These are phyloP conservation scores for Disparrhopalites patrizii DNA, from an alignment of 2,888 invertebrate genomes.

Conservation along the genomic window DNA sequence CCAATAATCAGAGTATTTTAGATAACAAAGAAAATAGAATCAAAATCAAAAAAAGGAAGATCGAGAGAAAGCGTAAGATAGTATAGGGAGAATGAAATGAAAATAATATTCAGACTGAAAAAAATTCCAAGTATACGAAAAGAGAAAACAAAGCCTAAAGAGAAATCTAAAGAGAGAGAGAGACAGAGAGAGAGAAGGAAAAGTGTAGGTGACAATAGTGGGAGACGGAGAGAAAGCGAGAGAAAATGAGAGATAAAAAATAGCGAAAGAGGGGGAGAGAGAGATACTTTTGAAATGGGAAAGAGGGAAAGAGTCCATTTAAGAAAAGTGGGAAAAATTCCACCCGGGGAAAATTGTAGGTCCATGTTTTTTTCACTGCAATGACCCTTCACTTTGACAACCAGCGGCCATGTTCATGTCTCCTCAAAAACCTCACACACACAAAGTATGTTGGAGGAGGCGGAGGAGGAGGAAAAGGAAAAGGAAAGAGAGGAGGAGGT, in stretches of 20 bases:
- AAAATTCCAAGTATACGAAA: no score
- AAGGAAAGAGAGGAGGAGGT: no score
- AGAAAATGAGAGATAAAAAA: background rate
- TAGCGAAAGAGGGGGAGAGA: background rate
- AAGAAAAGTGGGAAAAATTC: conserved; percentile 21
- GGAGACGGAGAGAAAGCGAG: background rate
- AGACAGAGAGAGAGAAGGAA: background rate
- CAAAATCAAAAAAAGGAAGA: no score
- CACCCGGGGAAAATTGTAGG: conserved; percentile 7
- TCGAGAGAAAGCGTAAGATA: no score
- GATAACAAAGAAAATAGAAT: background rate
- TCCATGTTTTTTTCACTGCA: conserved; percentile 14
- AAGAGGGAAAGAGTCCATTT: conserved; percentile 11
- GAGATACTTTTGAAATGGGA: no score
- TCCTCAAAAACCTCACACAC: background rate
- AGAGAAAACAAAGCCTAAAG: no score
- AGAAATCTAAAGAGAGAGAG: background rate
- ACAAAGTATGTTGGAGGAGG: no score
- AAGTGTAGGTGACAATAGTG: no score
- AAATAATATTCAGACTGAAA: no score
- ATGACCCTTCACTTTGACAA: conserved; percentile 18
- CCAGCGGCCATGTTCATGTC: conserved; percentile 18
- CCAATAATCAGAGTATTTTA: background rate
- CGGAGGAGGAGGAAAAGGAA: background rate
- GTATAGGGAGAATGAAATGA: no score